Conservation (phyloP, 1,140 invertebrate species). For the Rhagoletis zephyria region DNA sequence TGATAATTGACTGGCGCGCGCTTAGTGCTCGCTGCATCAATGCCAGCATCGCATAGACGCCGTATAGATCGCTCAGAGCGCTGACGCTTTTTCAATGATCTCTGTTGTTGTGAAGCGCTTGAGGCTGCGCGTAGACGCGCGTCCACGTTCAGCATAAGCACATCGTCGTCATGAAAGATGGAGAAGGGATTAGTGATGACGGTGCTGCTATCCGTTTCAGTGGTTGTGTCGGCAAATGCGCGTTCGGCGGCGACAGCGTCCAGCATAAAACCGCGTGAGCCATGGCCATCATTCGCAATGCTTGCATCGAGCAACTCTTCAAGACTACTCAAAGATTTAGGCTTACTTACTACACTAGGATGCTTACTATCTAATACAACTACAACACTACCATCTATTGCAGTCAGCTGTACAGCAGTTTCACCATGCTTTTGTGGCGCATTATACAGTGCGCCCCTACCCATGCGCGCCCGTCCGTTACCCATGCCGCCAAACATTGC, state of each 20-base stretch:
- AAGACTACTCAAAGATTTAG: constrained; percentile 67
- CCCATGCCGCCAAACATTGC: background rate
- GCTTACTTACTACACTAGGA: constrained; percentile 64
- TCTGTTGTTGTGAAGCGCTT: constrained; percentile 53
- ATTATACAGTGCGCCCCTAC: background rate
- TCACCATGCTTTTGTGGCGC: background rate
- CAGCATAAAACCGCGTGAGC: background rate
- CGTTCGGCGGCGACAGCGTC: background rate
- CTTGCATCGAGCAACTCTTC: constrained; percentile 11
- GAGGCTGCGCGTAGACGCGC: constrained; percentile 61
- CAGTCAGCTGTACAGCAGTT: constrained; percentile 25
- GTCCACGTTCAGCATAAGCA: constrained; percentile 65
- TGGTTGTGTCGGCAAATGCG: constrained; percentile 2
- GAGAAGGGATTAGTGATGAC: constrained; percentile 72
- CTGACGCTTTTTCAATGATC: constrained; percentile 56
- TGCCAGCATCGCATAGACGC: constrained; percentile 61
- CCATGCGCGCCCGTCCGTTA: background rate
- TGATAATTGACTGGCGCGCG: background rate
- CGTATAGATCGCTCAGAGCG: constrained; percentile 59
- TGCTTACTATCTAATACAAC: constrained; percentile 71
- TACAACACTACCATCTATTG: constrained; percentile 70
- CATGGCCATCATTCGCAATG: no score
- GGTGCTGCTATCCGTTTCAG: constrained; percentile 64
- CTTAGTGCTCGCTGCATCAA: background rate
- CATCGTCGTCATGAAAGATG: constrained; percentile 71